Conservation (phyloP, 2,113 vertebrate genomes). For the Anguilla rostrata region DNA sequence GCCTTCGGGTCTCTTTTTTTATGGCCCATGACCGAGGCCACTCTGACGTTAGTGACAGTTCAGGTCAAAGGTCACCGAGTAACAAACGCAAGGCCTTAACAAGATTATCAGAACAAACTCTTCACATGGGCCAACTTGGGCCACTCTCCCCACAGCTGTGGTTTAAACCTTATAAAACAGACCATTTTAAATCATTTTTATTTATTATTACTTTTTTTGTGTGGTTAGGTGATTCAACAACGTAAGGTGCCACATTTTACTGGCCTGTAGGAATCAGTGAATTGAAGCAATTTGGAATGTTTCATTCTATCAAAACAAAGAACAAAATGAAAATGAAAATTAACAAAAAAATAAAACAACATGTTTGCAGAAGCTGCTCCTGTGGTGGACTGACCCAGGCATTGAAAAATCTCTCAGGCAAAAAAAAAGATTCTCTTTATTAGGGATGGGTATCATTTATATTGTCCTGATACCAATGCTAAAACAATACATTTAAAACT, state of each 20-base stretch:
- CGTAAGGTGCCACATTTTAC: too few relatives aligned
- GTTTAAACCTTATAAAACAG: conserved; percentile 1
- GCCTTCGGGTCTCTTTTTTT: conserved; percentile 64
- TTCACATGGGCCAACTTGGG: conserved; percentile 40
- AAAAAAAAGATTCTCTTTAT: too few relatives aligned
- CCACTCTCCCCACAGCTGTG: not conserved
- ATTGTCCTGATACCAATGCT: too few relatives aligned
- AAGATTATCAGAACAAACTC: conserved; percentile 61
- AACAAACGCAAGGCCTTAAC: conserved; percentile 70
- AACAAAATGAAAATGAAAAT: not conserved
- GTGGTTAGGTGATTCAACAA: not conserved
- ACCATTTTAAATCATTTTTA: not conserved
- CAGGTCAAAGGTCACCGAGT: conserved; percentile 69
- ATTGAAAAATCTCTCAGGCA: too few relatives aligned
- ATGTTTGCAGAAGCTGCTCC: too few relatives aligned
- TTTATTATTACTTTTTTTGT: not conserved
- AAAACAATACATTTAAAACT: too few relatives aligned
- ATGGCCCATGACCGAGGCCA: conserved; percentile 72
- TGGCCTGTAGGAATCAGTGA: not conserved
- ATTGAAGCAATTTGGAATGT: not conserved
- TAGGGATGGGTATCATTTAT: too few relatives aligned
- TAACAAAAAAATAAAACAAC: too few relatives aligned
- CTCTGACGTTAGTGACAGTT: conserved; percentile 68
- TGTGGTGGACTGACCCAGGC: too few relatives aligned
- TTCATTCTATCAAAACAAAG: not conserved